Evolutionary conservation across 2,888 invertebrate genomes (phyloP).

Genomic region (Lumbricus terrestris): DNA sequence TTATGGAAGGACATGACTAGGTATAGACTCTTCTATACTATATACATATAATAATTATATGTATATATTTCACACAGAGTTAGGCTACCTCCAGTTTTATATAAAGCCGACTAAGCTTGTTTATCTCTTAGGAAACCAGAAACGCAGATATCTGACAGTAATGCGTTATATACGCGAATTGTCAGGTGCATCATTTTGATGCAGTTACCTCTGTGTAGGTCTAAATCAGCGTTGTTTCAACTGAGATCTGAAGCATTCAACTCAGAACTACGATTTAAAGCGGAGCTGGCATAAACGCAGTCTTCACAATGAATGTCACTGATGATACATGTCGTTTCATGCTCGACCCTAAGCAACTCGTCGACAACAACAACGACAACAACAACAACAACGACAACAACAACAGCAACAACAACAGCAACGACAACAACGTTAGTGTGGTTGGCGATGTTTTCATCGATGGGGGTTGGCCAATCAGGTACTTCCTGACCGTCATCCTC

Average conservation of each 20-base stretch:
- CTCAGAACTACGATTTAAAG: no score
- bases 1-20: neutral
- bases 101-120: neutral
- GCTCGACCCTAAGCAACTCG: neutral
- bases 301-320: neutral
- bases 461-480: neutral
- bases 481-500: constrained; percentile 44
- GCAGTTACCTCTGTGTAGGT: neutral
- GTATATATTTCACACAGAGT: neutral
- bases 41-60: no score
- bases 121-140: neutral
- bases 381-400: neutral
- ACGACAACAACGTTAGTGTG: neutral
- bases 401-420: neutral
- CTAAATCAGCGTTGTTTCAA: neutral
- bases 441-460: no score
- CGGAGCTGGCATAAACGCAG: no score
- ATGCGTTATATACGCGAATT: neutral
- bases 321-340: neutral
- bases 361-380: neutral
- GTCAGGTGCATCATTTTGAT: neutral
- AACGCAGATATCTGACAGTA: neutral
- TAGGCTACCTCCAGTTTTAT: neutral
- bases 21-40: no score
- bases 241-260: neutral